These are phyloP conservation scores for Crenichthys baileyi DNA, from an alignment of 2,797 vertebrate species.

Conservation along the genomic window DNA sequence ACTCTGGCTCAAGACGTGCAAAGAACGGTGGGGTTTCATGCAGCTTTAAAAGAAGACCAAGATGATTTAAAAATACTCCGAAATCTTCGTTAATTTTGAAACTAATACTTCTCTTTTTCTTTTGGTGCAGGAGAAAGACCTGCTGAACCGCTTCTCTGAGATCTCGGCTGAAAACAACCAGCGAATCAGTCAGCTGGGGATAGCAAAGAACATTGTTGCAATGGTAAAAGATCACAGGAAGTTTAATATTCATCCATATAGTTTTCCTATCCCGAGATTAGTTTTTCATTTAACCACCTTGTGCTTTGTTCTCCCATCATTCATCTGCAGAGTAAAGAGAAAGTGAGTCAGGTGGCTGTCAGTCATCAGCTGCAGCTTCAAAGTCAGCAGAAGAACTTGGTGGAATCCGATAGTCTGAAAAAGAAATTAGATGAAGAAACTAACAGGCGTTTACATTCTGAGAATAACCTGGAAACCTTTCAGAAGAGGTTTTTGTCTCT, in stretches of 20 bases:
- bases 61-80: not conserved
- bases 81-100: not conserved
- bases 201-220: constrained; percentile 83
- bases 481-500: constrained; percentile 84
- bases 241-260: not conserved
- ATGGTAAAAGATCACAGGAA: constrained; percentile 77
- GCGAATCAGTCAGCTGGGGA: constrained; percentile 84
- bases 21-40: constrained; percentile 79
- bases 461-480: constrained; percentile 84
- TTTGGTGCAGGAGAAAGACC: constrained; percentile 83
- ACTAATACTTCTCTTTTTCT: not conserved
- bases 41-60: not conserved
- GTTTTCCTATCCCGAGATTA: not conserved
- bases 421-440: constrained; percentile 85
- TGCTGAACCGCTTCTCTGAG: constrained; percentile 84
- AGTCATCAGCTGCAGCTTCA: constrained; percentile 78
- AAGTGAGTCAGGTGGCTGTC: constrained; percentile 73
- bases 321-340: constrained; percentile 86
- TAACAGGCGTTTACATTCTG: constrained; percentile 78
- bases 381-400: constrained; percentile 64
- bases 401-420: constrained; percentile 79
- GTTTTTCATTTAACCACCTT: not conserved
- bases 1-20: constrained; percentile 85
- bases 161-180: constrained; percentile 84
- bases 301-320: not conserved